These are phyloP conservation scores for Empis stercorea DNA, from an alignment of 2,888 invertebrate genomes.

Conservation along the genomic window DNA sequence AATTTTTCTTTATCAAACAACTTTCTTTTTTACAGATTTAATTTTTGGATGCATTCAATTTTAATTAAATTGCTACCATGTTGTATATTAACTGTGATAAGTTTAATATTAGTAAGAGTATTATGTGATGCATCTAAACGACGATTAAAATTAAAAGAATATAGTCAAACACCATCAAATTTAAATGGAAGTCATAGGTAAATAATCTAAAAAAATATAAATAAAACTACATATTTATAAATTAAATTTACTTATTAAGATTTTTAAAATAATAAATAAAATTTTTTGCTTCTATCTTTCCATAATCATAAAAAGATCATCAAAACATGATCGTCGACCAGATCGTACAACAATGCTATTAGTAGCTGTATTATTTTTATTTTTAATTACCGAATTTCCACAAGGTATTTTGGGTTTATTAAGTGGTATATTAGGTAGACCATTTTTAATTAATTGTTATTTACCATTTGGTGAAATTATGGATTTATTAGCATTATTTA, in stretches of 20 bases:
- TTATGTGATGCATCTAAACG: conserved; percentile 62
- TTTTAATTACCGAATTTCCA: conserved; percentile 80
- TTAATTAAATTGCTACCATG: conserved; percentile 65
- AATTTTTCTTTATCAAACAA: too few species aligned
- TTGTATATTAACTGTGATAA: conserved; percentile 53
- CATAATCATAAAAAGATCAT: conserved; percentile 8
- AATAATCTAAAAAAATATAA: background rate
- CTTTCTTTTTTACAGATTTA: conserved; percentile 41
- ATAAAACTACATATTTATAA: too few species aligned
- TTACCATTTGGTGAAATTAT: conserved; percentile 70
- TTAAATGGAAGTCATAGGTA: conserved; percentile 18
- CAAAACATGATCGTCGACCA: conserved; percentile 57
- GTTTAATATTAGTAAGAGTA: conserved; percentile 49
- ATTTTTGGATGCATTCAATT: conserved; percentile 66
- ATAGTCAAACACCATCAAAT: conserved; percentile 38
- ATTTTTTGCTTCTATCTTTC: too few species aligned
- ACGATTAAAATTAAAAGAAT: conserved; percentile 54
- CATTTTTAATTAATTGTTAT: conserved; percentile 71
- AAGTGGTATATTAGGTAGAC: conserved; percentile 51
- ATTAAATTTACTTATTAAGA: too few species aligned
- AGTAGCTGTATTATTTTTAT: conserved; percentile 71
- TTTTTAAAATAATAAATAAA: too few species aligned
- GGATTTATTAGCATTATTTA: conserved; percentile 80
- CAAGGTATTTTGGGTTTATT: conserved; percentile 63
- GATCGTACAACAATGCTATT: conserved; percentile 85